Base-by-base conservation (phyloP, 1,140 invertebrate genomes). In the Solen grandis region DNA sequence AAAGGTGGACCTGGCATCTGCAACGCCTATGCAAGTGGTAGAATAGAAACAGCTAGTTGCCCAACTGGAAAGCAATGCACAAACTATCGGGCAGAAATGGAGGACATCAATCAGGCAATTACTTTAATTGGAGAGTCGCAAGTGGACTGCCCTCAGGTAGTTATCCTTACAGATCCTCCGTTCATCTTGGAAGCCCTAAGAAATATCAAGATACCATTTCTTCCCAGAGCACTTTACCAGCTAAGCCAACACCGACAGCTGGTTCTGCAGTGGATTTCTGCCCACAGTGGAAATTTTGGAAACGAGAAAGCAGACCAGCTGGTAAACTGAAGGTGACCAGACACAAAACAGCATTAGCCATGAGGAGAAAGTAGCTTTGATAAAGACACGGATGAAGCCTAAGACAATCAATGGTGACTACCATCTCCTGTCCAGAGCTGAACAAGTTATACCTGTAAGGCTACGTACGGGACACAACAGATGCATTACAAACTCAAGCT, bases 281-380 rank as follows among this genome's bases (percentile, higher is more conserved):
- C 65, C 16, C 55, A 70, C 31, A 60, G 65, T 35, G 66, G 55
- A 69, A 52, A 69, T 5, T 22, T 8, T 2, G 76, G 57, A 16
- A 79, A 69, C n/a, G 76, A 79, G 52, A 5, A 69, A 54, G 65
- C 76, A 22, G 55, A 79, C 65, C 46, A 59, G n/a, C 29, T 69
- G 14, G 54, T 66, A n/a, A 79, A 19, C 35, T 19, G 19, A 60
- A 69, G n/a, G 25, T 62, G 31, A 79, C 33, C 76, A 79, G 36
- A 14, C 36, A n/a, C n/a, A n/a, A n/a, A n/a, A n/a, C n/a, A n/a
- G n/a, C n/a, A n/a, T n/a, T n/a, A n/a, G n/a, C n/a, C n/a, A n/a
- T n/a, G n/a, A n/a, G n/a, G n/a, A n/a, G n/a, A n/a, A n/a, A n/a
- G n/a, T n/a, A n/a, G n/a, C 59, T 22, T 57, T 76, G 27, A 76